These are phyloP conservation scores for Bhutanitis thaidina DNA, from an alignment of 2,888 invertebrate species.

Conservation along the genomic window DNA sequence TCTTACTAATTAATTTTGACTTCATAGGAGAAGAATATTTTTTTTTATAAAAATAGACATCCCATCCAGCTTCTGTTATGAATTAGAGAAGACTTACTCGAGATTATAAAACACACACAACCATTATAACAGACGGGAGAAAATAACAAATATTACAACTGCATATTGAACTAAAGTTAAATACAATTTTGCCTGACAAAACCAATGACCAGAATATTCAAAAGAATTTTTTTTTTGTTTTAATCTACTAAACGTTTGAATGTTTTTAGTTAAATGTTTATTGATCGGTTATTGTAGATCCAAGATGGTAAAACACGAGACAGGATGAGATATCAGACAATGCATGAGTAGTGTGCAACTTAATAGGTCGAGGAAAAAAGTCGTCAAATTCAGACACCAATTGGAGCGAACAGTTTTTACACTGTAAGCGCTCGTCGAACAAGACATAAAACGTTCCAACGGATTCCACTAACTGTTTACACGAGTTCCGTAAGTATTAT, in stretches of 20 bases:
- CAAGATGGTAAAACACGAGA: slow-evolving; percentile 4
- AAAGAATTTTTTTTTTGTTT: too few relatives aligned
- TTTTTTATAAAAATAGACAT: not conserved
- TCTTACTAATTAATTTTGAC: slow-evolving; percentile 42
- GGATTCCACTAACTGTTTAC: slow-evolving; percentile 26
- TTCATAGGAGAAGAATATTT: not conserved
- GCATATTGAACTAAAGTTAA: too few relatives aligned
- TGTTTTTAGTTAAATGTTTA: too few relatives aligned
- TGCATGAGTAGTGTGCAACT: too few relatives aligned
- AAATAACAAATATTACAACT: too few relatives aligned
- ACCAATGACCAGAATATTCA: too few relatives aligned
- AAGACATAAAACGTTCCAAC: slow-evolving; percentile 48
- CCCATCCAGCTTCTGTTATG: not conserved
- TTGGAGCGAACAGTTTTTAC: slow-evolving; percentile 30
- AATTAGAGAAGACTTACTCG: too few relatives aligned
- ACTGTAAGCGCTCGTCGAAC: slow-evolving; percentile 30
- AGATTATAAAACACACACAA: too few relatives aligned
- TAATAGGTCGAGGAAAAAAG: slow-evolving; percentile 34
- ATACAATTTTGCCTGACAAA: too few relatives aligned
- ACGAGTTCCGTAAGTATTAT: slow-evolving; percentile 26
- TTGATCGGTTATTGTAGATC: slow-evolving; percentile 4
- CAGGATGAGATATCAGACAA: slow-evolving; percentile 21
- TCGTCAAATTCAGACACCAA: slow-evolving; percentile 38
- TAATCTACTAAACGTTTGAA: too few relatives aligned
- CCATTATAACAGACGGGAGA: too few relatives aligned